Evolutionary conservation across 2,888 invertebrate genomes (phyloP).

Genomic region (Chromoteleia sp.): DNA sequence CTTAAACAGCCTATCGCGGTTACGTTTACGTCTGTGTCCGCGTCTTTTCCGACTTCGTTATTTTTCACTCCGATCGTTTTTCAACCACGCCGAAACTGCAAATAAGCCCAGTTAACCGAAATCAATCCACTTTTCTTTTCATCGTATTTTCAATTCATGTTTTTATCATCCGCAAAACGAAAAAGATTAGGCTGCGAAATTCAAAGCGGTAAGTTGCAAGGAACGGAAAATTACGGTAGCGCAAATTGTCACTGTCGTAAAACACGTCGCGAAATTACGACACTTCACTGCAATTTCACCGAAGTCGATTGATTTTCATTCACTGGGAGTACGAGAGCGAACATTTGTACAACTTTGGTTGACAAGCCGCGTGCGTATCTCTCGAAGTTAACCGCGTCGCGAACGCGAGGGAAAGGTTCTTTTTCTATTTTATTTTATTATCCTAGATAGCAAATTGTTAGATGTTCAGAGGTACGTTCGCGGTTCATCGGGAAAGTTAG

Average conservation of each 20-base stretch:
- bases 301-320: slow-evolving; percentile 37
- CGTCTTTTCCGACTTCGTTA: slow-evolving; percentile 39
- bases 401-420: background rate
- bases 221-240: slow-evolving; percentile 5
- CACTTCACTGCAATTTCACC: slow-evolving; percentile 4
- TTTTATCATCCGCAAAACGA: no score
- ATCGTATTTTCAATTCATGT: no score
- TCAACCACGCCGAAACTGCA: slow-evolving; percentile 27
- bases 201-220: background rate
- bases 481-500: background rate
- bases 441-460: slow-evolving; percentile 19
- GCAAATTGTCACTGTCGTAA: no score
- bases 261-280: slow-evolving; percentile 2
- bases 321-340: slow-evolving; percentile 12
- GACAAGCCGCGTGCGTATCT: slow-evolving; percentile 4
- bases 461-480: background rate
- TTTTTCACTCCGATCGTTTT: background rate
- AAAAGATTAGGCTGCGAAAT: background rate
- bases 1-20: slow-evolving; percentile 76
- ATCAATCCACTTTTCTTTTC: slow-evolving; percentile 35
- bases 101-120: slow-evolving; percentile 12
- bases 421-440: slow-evolving; percentile 18
- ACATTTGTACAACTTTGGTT: slow-evolving; percentile 1
- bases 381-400: background rate
- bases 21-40: slow-evolving; percentile 60